Evolutionary conservation across 2,113 vertebrate genomes (phyloP).

Genomic region (Rhea americana): DNA sequence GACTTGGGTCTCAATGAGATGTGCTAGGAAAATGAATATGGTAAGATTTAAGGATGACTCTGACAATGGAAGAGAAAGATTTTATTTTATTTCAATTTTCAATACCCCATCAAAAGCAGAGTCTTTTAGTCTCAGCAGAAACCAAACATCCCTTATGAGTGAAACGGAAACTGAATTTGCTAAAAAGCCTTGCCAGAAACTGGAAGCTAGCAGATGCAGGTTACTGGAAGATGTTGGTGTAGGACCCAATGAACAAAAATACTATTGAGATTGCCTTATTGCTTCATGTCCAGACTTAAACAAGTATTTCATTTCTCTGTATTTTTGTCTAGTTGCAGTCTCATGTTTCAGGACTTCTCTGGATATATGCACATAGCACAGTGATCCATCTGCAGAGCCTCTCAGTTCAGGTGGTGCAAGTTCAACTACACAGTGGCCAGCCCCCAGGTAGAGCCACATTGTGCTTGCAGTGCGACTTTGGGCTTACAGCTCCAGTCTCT

Average conservation of each 20-base stretch:
- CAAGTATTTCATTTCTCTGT: background rate
- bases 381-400: background rate
- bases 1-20: background rate
- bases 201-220: background rate
- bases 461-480: accelerated
- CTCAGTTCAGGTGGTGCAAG: background rate
- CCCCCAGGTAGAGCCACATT: accelerated
- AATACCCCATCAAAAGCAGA: background rate
- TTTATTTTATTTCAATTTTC: background rate
- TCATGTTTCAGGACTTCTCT: background rate
- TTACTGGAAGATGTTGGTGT: conserved; percentile 41
- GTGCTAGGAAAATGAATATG: background rate
- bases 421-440: background rate
- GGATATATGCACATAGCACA: background rate
- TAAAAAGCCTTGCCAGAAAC: background rate
- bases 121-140: background rate
- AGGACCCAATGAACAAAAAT: background rate
- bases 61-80: background rate
- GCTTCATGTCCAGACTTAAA: background rate
- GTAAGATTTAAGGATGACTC: background rate
- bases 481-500: background rate
- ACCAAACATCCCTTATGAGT: background rate
- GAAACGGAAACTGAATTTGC: background rate
- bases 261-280: background rate
- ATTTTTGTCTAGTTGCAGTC: background rate